These are phyloP conservation scores for Aythya fuligula DNA, from an alignment of 2,797 vertebrate species.

Conservation along the genomic window DNA sequence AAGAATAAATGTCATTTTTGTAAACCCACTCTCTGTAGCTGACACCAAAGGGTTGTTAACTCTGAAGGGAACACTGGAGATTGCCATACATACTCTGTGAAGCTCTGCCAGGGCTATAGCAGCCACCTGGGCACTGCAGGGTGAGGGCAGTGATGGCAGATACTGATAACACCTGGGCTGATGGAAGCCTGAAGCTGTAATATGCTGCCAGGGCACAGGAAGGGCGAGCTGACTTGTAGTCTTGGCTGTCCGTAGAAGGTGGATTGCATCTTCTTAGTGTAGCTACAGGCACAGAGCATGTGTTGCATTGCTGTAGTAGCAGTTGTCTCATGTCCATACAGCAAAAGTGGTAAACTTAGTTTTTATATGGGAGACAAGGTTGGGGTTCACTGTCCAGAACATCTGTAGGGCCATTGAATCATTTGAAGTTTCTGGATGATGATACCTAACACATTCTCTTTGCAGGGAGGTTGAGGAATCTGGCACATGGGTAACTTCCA, in stretches of 20 bases:
- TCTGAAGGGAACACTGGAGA: neutral
- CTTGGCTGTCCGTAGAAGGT: neutral
- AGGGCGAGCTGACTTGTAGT: neutral
- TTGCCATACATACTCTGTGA: neutral
- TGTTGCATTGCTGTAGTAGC: neutral
- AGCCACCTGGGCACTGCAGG: neutral
- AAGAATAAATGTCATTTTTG: neutral
- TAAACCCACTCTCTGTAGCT: neutral
- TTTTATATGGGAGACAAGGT: neutral
- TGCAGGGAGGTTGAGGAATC: neutral
- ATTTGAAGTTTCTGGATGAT: neutral
- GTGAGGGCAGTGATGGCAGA: neutral
- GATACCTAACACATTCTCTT: neutral
- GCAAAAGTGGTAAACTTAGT: neutral
- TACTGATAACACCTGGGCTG: neutral
- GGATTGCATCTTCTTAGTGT: neutral
- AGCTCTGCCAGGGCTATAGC: neutral
- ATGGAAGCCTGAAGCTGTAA: neutral
- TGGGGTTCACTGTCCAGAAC: neutral
- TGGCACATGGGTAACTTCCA: neutral
- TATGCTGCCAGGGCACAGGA: neutral
- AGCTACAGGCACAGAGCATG: fast-evolving
- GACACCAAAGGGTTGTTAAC: neutral
- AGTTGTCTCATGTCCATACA: neutral
- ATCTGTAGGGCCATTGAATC: neutral